phyloP scores from a whole-genome alignment of 2,888 invertebrate species.

The Ceriagrion tenellum region DNA sequence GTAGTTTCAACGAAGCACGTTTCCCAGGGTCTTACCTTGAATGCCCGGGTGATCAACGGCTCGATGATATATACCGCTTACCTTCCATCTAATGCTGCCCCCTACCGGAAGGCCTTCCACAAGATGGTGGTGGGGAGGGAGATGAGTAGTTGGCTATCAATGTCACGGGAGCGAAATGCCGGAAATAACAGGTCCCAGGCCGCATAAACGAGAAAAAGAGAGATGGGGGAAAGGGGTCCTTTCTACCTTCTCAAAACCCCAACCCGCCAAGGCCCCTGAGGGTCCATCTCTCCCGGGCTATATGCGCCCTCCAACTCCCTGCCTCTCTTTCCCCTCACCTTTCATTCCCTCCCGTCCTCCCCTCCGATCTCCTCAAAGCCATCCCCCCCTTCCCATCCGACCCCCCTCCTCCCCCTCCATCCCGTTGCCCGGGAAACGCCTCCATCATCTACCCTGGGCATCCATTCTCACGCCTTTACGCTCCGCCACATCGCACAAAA shows the following conservation, averaged over 20 bases:
- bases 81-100: not conserved
- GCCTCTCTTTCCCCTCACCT: not conserved
- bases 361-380: not conserved
- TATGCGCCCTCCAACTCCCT: not conserved
- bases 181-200: conserved; percentile 24
- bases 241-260: not conserved
- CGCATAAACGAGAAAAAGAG: not conserved
- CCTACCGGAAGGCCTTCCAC: not conserved
- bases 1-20: not conserved
- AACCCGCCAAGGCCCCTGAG: not conserved
- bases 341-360: too few relatives aligned
- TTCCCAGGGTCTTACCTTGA: not conserved
- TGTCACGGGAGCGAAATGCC: conserved; percentile 15
- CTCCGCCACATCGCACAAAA: not conserved
- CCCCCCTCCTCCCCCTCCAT: not conserved
- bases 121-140: not conserved
- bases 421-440: not conserved
- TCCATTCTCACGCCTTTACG: not conserved
- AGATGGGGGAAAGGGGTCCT: not conserved
- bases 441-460: not conserved
- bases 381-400: not conserved
- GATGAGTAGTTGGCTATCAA: conserved; percentile 4
- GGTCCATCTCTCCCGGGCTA: not conserved
- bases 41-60: not conserved
- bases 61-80: not conserved